Percentiles rank a stretch among this genome's conserved stretches.
Conservation (phyloP, 2,888 invertebrate genomes). For the Ptycholaimellus sp. region DNA sequence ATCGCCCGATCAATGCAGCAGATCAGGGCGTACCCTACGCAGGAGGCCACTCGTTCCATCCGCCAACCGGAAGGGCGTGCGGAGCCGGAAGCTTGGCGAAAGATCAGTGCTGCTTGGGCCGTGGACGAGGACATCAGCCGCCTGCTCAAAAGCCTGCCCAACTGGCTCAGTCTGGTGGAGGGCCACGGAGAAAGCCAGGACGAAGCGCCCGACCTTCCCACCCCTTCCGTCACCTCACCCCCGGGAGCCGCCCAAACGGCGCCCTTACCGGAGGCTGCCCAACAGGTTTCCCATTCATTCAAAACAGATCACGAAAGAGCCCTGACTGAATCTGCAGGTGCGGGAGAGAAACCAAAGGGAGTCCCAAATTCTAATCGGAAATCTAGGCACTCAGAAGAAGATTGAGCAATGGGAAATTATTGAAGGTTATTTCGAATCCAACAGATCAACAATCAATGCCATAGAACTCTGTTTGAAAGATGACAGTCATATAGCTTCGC, state of each 20-base stretch:
- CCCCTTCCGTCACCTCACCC: not conserved
- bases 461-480: not conserved
- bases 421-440: not conserved
- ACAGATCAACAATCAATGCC: not conserved
- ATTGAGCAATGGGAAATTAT: slow-evolving; percentile 28
- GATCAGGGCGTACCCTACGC: slow-evolving; percentile 1
- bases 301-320: slow-evolving; percentile 1
- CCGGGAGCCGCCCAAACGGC: slow-evolving; percentile 2
- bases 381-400: slow-evolving; percentile 34
- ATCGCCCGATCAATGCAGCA: slow-evolving; percentile 11
- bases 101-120: slow-evolving; percentile 63
- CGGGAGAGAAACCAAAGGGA: slow-evolving; percentile 56
- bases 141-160: slow-evolving; percentile 59
- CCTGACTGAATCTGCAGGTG: slow-evolving; percentile 34
- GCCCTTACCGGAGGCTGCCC: slow-evolving; percentile 3
- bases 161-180: slow-evolving; percentile 30
- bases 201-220: not conserved
- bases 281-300: slow-evolving; percentile 4
- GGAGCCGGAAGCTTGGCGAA: slow-evolving; percentile 30
- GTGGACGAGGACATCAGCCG: slow-evolving; percentile 81
- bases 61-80: slow-evolving; percentile 9
- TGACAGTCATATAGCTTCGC: slow-evolving; percentile 42
- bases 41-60: not conserved
- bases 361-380: slow-evolving; percentile 71
- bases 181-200: slow-evolving; percentile 1